Percentiles rank a stretch among this genome's conserved stretches.
Evolutionary conservation across 2,797 vertebrate genomes (phyloP).

Genomic region (Girardinus metallicus): DNA sequence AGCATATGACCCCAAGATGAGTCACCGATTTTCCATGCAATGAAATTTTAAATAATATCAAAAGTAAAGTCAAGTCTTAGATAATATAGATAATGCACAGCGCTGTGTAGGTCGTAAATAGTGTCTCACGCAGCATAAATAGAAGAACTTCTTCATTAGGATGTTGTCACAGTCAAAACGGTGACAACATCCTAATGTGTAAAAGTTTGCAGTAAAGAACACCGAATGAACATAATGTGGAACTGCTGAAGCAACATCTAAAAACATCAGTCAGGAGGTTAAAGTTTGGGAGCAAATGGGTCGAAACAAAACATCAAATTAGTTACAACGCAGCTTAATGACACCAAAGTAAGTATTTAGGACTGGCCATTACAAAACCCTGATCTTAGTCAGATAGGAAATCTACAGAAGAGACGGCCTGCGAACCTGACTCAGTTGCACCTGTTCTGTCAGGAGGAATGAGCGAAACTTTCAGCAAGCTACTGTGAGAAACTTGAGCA

Average conservation of each 20-base stretch:
- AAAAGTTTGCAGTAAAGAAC: neutral
- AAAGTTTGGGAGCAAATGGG: neutral
- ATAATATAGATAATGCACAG: neutral
- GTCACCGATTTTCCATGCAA: conserved; percentile 9
- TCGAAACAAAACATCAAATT: neutral
- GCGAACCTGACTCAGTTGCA: neutral
- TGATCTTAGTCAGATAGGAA: neutral
- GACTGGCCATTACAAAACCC: neutral
- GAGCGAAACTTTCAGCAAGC: neutral
- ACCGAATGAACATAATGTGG: neutral
- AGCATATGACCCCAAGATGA: conserved; percentile 1
- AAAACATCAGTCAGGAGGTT: too few species aligned
- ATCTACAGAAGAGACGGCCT: neutral
- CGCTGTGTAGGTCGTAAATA: neutral
- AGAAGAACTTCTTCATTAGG: too few species aligned
- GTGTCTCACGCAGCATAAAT: neutral
- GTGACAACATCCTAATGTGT: neutral
- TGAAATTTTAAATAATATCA: neutral
- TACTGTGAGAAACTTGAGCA: neutral
- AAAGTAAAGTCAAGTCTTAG: neutral
- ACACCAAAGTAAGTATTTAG: neutral
- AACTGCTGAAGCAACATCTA: neutral
- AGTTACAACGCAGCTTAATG: neutral
- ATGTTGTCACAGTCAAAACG: too few species aligned
- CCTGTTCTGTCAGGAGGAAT: neutral